phyloP scores from a whole-genome alignment of 2,888 invertebrate species.

The Gryllus longicercus region DNA sequence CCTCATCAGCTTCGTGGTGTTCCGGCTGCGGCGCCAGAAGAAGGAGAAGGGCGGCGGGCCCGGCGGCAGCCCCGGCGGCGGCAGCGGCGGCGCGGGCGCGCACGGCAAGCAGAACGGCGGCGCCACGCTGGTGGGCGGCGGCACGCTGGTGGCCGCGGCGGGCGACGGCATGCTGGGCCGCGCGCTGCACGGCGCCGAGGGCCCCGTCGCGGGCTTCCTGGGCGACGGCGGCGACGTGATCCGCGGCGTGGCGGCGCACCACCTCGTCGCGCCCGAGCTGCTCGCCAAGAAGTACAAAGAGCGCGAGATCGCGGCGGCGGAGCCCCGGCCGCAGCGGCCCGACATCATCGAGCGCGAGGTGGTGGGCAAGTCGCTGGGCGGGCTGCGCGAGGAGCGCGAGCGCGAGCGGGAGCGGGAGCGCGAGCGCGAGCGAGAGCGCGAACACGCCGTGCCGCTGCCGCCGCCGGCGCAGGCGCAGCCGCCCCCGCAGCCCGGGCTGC shows the following conservation, averaged over 20 bases:
- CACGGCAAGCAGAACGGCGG: constrained; percentile 71
- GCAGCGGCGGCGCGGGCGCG: constrained; percentile 49
- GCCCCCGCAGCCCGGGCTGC: constrained; percentile 2
- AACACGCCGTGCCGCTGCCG: constrained; percentile 76
- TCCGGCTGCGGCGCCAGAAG: constrained; percentile 80
- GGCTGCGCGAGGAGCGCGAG: constrained; percentile 54
- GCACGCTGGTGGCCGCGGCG: constrained; percentile 56
- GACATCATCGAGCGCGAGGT: constrained; percentile 91
- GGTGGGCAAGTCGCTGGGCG: constrained; percentile 75
- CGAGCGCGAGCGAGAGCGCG: constrained; percentile 42
- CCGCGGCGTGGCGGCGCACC: constrained; percentile 69
- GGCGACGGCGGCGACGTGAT: constrained; percentile 68
- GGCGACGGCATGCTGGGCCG: constrained; percentile 59
- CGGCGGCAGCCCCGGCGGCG: constrained; percentile 59
- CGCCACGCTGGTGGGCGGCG: constrained; percentile 63
- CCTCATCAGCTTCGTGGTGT: constrained; percentile 86
- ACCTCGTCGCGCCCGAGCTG: constrained; percentile 79
- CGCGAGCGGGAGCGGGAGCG: constrained; percentile 18
- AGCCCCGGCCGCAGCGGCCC: constrained; percentile 72
- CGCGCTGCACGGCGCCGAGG: constrained; percentile 49
- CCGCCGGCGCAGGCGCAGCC: constrained; percentile 53
- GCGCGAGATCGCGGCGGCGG: constrained; percentile 66
- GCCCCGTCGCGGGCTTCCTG: constrained; percentile 56
- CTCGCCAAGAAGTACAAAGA: constrained; percentile 87
- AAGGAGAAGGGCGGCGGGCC: constrained; percentile 75